Evolutionary conservation across 2,797 vertebrate genomes (phyloP).

Genomic region (Antennarius maculatus): DNA sequence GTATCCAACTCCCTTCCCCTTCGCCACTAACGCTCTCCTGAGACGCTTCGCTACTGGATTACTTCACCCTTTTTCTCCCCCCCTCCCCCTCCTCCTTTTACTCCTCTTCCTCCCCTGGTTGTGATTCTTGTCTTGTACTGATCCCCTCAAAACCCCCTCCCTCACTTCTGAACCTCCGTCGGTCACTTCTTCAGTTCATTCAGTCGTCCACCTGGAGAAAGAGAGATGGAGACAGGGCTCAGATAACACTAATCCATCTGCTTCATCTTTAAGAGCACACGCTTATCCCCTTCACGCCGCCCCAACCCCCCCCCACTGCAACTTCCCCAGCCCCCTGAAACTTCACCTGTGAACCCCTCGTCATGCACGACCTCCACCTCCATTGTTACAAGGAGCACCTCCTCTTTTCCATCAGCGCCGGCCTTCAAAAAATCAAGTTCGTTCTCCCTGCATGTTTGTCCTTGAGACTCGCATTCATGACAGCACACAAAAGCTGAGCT

Average conservation of each 20-base stretch:
- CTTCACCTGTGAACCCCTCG: constrained; percentile 57
- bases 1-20: constrained; percentile 67
- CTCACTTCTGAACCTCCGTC: constrained; percentile 33
- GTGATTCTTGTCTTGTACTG: constrained; percentile 35
- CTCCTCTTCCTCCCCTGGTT: constrained; percentile 27
- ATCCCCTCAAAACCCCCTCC: constrained; percentile 27
- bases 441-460: constrained; percentile 1
- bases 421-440: constrained; percentile 22
- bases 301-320: constrained; percentile 33
- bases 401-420: constrained; percentile 7
- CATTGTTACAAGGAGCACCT: constrained; percentile 40
- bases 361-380: constrained; percentile 48
- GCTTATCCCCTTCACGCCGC: constrained; percentile 57
- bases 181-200: constrained; percentile 66
- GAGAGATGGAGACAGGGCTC: constrained; percentile 62
- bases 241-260: constrained; percentile 78
- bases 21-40: constrained; percentile 48
- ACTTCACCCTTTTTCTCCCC: constrained; percentile 31
- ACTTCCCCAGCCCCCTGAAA: constrained; percentile 43
- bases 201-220: constrained; percentile 81
- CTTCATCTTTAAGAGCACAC: constrained; percentile 79
- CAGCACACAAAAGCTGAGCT: neutral
- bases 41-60: constrained; percentile 59
- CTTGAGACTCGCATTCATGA: constrained; percentile 7
- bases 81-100: neutral